Evolutionary conservation across 2,888 invertebrate genomes (phyloP), one percentile per base, ranked within the genome.

Genomic region (Diarsia mendica): DNA sequence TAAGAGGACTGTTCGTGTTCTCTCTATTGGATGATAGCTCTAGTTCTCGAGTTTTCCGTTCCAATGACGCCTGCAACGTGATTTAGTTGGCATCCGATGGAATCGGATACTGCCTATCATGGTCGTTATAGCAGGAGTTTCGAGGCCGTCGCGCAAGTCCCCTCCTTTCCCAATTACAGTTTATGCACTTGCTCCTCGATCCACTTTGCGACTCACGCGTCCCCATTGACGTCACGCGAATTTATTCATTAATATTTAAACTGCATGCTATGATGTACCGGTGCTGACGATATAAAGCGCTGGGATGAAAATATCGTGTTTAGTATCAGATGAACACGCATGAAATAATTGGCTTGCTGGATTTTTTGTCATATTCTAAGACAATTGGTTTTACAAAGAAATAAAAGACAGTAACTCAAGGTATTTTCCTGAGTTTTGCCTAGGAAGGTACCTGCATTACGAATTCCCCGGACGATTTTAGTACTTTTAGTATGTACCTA

Each of bases 101-200:
- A 76, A 67, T 85, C 84, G 89, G 88, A 88, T 86, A 75, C 84
- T 67, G 48, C 23, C 80, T 80, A 80, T 87, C 76, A 78, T 64
- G 61, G 67, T 67, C 68, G 67, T 80, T 65, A 77, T 60, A 58
- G 67, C 72, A 70, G 69, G 53, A 78, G 75, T 75, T 81, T 82
- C 86, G 89, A 90, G 91, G 89, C 64, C 88, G 72, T 66, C 53
- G 67, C 67, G 66, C 67, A 77, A 61, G 84, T 88, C 90, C 91
- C 92, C 91, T 90, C 86, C 20, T 67, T 63, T 67, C 63, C 75
- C 89, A 88, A 90, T 91, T 88, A 84, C 77, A 88, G 83, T 89
- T 89, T 78, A 83, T 85, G 81, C 82, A 78, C 60, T 82, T 71
- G 78, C 53, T 83, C 74, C 79, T 74, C 49, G 68, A 79, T 79